Evolutionary conservation across 1,140 invertebrate species (phyloP).

Genomic region (Bombus sibiricus): DNA sequence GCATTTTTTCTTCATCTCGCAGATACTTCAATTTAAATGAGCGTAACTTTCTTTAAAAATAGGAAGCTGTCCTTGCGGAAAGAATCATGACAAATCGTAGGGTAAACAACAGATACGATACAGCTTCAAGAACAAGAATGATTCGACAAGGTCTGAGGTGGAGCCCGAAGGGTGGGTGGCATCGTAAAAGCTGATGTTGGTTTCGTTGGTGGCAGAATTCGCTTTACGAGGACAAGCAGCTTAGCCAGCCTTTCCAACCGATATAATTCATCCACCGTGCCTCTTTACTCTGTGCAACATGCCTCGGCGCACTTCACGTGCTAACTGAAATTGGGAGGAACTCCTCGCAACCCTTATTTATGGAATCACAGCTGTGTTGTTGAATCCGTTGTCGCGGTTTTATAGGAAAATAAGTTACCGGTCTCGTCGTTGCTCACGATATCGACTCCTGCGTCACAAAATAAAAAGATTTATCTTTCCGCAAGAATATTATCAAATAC

Average conservation of each 20-base stretch:
- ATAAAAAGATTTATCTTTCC: background rate
- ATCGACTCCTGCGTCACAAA: background rate
- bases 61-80: background rate
- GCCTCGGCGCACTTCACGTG: slow-evolving; percentile 45
- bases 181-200: slow-evolving; percentile 52
- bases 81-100: background rate
- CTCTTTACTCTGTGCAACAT: slow-evolving; percentile 49
- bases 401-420: background rate
- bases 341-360: slow-evolving; percentile 75
- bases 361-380: slow-evolving; percentile 74
- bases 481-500: background rate
- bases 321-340: slow-evolving; percentile 52
- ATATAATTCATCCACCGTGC: slow-evolving; percentile 76
- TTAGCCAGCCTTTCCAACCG: slow-evolving; percentile 71
- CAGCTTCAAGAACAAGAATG: slow-evolving; percentile 38
- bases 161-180: background rate
- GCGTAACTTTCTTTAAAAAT: background rate
- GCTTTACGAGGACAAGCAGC: slow-evolving; percentile 69
- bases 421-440: background rate
- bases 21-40: background rate
- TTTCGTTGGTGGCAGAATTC: slow-evolving; percentile 47
- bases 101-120: slow-evolving; percentile 13
- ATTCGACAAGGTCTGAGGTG: slow-evolving; percentile 31
- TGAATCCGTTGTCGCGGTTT: slow-evolving; percentile 59
- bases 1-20: too few relatives aligned